These are phyloP conservation scores for Sussaba pulchella DNA, from an alignment of 2,888 invertebrate species.

Conservation along the genomic window DNA sequence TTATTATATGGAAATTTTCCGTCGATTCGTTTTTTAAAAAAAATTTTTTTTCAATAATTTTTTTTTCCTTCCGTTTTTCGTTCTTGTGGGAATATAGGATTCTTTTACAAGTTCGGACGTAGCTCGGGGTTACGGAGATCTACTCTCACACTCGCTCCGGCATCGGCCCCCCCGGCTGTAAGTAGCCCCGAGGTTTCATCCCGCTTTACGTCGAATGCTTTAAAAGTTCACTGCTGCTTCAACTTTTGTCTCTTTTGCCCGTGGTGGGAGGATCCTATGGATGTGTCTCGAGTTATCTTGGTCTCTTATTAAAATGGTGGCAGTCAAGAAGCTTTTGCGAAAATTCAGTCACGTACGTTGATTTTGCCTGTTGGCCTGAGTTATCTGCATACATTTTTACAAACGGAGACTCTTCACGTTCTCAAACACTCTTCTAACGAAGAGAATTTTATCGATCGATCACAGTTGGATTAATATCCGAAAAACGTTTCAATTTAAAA, in stretches of 20 bases:
- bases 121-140: conserved; percentile 65
- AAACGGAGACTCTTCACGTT: not conserved
- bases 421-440: conserved; percentile 21
- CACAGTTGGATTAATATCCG: conserved; percentile 4
- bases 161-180: conserved; percentile 12
- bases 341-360: conserved; percentile 12
- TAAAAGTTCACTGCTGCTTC: conserved; percentile 75
- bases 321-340: conserved; percentile 1
- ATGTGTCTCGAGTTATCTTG: conserved; percentile 58
- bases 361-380: conserved; percentile 10
- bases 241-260: conserved; percentile 75
- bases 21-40: conserved; percentile 63
- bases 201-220: conserved; percentile 78
- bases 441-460: conserved; percentile 41
- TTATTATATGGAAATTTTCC: conserved; percentile 80
- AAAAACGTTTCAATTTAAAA: too few species aligned
- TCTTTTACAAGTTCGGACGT: conserved; percentile 76
- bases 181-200: conserved; percentile 66
- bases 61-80: conserved; percentile 56
- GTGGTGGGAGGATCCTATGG: conserved; percentile 41
- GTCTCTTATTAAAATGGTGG: conserved; percentile 58
- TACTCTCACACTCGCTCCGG: conserved; percentile 21
- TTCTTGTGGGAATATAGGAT: conserved; percentile 71
- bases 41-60: conserved; percentile 67
- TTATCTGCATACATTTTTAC: conserved; percentile 6